Percentiles rank a stretch among this genome's conserved stretches.
Evolutionary conservation across 2,888 invertebrate genomes (phyloP).

Genomic region (Galerucella calmariensis): DNA sequence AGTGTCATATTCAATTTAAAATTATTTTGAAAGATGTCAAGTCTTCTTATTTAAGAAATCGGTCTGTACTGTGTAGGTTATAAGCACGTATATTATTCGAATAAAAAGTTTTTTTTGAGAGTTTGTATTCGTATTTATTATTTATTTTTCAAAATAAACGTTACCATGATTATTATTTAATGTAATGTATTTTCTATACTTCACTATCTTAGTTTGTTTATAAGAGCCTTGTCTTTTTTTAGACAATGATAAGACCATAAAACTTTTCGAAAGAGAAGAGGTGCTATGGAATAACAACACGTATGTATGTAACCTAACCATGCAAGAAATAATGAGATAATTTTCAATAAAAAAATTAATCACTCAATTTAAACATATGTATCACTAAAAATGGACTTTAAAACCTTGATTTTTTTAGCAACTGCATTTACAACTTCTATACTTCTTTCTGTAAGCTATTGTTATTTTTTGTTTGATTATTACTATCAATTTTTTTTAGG

Average conservation of each 20-base stretch:
- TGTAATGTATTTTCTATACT: no score
- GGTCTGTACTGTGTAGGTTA: no score
- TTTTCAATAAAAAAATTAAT: conserved; percentile 6
- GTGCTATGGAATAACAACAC: no score
- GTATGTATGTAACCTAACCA: conserved; percentile 20
- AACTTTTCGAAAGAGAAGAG: no score
- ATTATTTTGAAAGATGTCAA: conserved; percentile 1
- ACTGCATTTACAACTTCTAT: conserved; percentile 53
- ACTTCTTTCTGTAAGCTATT: conserved; percentile 52
- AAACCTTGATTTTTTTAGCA: conserved; percentile 50
- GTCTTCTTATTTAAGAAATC: not conserved
- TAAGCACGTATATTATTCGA: no score
- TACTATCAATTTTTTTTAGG: conserved; percentile 63
- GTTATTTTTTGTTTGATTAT: conserved; percentile 18
- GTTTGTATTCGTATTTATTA: no score
- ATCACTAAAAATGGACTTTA: conserved; percentile 23
- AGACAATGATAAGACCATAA: no score
- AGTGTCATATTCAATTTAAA: not conserved
- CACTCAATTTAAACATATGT: conserved; percentile 17
- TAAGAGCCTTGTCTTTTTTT: no score
- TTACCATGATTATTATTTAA: no score
- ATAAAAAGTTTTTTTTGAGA: no score
- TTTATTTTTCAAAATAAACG: no score
- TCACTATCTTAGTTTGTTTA: no score
- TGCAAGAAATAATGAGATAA: conserved; percentile 20